Evolutionary conservation across 2,113 vertebrate species (phyloP).

Genomic region (Hydrolagus affinis): DNA sequence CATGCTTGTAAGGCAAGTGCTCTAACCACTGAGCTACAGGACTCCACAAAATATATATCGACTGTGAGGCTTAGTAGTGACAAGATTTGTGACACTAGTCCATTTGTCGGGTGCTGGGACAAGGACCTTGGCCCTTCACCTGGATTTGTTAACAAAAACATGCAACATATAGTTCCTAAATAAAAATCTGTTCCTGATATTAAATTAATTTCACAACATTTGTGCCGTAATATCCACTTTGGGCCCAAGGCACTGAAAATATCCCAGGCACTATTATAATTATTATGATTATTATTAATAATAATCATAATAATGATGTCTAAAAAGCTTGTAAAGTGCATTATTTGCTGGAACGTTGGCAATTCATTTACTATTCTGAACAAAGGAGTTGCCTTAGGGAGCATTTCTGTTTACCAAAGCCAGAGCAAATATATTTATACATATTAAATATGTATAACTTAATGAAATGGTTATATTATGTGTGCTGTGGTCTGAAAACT

Average conservation of each 20-base stretch:
- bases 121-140: no score
- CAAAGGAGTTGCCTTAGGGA: conserved; percentile 3
- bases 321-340: no score
- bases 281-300: no score
- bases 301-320: no score
- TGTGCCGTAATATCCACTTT: conserved; percentile 10
- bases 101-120: no score
- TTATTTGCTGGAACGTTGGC: conserved; percentile 11
- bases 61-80: no score
- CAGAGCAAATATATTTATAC: conserved; percentile 21
- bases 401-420: conserved; percentile 11
- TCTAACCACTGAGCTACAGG: no score
- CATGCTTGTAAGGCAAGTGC: no score
- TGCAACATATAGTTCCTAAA: no score
- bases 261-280: background rate
- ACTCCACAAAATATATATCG: no score
- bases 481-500: conserved; percentile 18
- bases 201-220: conserved; percentile 9
- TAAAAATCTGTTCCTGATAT: conserved; percentile 6
- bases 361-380: conserved; percentile 28
- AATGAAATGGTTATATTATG: conserved; percentile 22
- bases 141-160: no score
- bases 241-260: background rate
- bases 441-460: background rate
- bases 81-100: no score